phyloP scores from a whole-genome alignment of 2,113 vertebrate species.

The Lepisosteus oculatus region DNA sequence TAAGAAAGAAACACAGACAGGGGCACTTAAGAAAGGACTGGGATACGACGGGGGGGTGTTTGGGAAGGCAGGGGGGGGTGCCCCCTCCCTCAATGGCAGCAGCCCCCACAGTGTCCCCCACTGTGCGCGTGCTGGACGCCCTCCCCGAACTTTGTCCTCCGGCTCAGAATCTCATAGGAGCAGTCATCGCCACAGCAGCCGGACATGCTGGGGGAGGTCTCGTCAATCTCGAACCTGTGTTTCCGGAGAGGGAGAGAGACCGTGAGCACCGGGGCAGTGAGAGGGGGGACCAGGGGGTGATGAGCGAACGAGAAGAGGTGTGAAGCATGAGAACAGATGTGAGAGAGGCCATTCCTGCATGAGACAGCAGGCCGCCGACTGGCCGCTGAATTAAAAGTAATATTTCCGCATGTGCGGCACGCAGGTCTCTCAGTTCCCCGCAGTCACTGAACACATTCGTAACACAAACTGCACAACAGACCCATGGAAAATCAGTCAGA shows the following conservation, averaged over 20 bases:
- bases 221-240: slow-evolving; percentile 83
- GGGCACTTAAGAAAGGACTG: neutral
- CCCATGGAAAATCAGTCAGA: neutral
- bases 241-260: neutral
- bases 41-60: slow-evolving; percentile 10
- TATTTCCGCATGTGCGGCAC: too few species aligned
- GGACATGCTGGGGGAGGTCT: slow-evolving; percentile 84
- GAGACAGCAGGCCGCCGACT: too few species aligned
- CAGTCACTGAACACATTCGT: too few species aligned
- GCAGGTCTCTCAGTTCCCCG: too few species aligned
- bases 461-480: too few species aligned
- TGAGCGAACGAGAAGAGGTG: too few species aligned
- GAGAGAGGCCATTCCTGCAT: too few species aligned
- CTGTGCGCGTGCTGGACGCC: slow-evolving; percentile 73
- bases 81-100: slow-evolving; percentile 75
- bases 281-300: too few species aligned
- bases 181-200: slow-evolving; percentile 89
- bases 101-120: slow-evolving; percentile 81
- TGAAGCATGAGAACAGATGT: too few species aligned
- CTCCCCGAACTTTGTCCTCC: slow-evolving; percentile 86
- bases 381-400: too few species aligned
- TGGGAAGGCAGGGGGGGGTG: neutral
- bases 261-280: neutral
- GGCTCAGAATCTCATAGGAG: slow-evolving; percentile 88
- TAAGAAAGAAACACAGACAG: neutral